Evolutionary conservation across 2,797 vertebrate genomes (phyloP).

Genomic region (Cyprinella venusta): DNA sequence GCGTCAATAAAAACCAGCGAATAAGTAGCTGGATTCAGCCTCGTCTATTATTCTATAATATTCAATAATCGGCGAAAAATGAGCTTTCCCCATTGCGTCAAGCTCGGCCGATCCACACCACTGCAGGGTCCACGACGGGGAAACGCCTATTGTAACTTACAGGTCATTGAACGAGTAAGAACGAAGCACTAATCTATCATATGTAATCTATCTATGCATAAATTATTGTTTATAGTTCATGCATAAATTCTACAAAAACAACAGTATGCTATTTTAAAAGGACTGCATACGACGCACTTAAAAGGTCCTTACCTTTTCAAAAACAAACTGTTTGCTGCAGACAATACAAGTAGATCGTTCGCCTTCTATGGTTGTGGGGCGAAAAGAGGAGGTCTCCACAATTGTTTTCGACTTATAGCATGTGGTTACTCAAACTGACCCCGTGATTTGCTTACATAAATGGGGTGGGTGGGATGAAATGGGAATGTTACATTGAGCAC

Average conservation of each 20-base stretch:
- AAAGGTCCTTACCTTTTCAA: not conserved
- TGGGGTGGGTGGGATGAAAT: not conserved
- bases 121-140: too few species aligned
- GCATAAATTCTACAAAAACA: not conserved
- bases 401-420: not conserved
- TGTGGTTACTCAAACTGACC: not conserved
- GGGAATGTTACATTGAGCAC: not conserved
- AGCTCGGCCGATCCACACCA: not conserved
- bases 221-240: too few species aligned
- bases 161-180: not conserved
- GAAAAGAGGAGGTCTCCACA: not conserved
- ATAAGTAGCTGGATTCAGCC: too few species aligned
- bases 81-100: too few species aligned
- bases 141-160: constrained; percentile 14
- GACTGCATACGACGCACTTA: not conserved
- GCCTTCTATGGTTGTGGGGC: not conserved
- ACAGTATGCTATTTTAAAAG: not conserved
- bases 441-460: not conserved
- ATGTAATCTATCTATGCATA: too few species aligned
- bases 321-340: not conserved
- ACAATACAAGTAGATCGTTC: not conserved
- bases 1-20: too few species aligned
- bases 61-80: too few species aligned
- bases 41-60: too few species aligned
- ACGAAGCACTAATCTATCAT: not conserved